Evolutionary conservation across 2,888 invertebrate genomes (phyloP).

Genomic region (Trichacis sp.): DNA sequence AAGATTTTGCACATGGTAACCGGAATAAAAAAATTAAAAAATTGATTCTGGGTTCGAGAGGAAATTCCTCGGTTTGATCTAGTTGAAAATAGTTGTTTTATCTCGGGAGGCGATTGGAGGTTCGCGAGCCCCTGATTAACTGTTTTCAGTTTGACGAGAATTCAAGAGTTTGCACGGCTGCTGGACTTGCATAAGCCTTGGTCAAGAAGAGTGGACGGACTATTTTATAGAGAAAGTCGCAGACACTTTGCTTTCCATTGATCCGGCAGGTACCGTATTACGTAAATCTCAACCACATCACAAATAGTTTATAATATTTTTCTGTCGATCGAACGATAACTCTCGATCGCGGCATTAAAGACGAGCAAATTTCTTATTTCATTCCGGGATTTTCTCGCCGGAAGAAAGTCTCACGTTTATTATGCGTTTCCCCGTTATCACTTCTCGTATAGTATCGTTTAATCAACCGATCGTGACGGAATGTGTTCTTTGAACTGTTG

Average conservation of each 20-base stretch:
- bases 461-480: background rate
- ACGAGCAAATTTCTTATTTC: background rate
- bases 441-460: too few species aligned
- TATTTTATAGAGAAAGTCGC: constrained; percentile 69
- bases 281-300: constrained; percentile 54
- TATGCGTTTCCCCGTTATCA: too few species aligned
- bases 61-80: constrained; percentile 11
- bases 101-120: constrained; percentile 33
- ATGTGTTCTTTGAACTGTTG: background rate
- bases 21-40: too few species aligned
- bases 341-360: background rate
- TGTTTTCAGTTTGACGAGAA: too few species aligned
- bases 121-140: too few species aligned
- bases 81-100: constrained; percentile 10
- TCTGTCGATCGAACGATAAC: background rate
- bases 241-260: constrained; percentile 64
- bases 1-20: too few species aligned
- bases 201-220: constrained; percentile 51
- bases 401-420: too few species aligned
- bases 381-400: too few species aligned
- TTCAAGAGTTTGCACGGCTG: constrained; percentile 43
- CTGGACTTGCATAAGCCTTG: constrained; percentile 63
- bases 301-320: constrained; percentile 32
- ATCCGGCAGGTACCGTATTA: constrained; percentile 50
- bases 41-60: too few species aligned